Base-by-base conservation (phyloP, 2,113 vertebrate genomes). In the Mastomys coucha region DNA sequence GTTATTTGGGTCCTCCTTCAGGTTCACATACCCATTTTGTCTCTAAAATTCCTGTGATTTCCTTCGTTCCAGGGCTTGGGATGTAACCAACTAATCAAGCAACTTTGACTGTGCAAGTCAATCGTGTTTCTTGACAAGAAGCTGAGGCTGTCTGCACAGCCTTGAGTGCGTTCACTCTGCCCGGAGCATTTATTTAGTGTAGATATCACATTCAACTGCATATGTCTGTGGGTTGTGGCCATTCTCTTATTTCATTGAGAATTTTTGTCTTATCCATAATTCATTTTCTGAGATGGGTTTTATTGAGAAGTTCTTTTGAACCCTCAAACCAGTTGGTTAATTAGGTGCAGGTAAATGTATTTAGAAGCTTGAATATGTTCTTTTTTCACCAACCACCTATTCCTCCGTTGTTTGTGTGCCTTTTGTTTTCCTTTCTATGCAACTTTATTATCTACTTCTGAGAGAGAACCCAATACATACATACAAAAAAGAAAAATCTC, bases 241-340 rank as follows among this genome's bases (percentile, higher is more conserved):
- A 19, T 69, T 84, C 49, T 19, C 31, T 87, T 88, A 88, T 93
- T 88, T 93, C 63, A 42, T 2, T 72, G 67, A 88, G 5, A 14
- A 69, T 76, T 70, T 88, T 51, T 88, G 45, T 24, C 51, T 53
- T 69, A 17, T 42, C 4, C 9, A 28, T n/a, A 24, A 69, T 78
- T 90, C 93, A 4, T 88, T 84, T 80, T 88, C 73, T 85, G 36
- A 10, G 2, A 6, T n/a, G 16, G 2, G 11, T 53, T 88, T 92
- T 72, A 67, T 42, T 90, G 81, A 90, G 24, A 87, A 77, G 4
- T 89, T 78, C 28, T 49, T 89, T 94, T 87, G 36, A 81, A 53
- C 14, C 77, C 39, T 88, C 60, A 26, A 89, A 56, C 33, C 75
- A 69, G 7, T 5, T 78, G 36, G 69, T 49, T 24, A 91, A 19